phyloP scores from a whole-genome alignment of 1,140 invertebrate genomes.

The Drosophila quadrilineata region DNA sequence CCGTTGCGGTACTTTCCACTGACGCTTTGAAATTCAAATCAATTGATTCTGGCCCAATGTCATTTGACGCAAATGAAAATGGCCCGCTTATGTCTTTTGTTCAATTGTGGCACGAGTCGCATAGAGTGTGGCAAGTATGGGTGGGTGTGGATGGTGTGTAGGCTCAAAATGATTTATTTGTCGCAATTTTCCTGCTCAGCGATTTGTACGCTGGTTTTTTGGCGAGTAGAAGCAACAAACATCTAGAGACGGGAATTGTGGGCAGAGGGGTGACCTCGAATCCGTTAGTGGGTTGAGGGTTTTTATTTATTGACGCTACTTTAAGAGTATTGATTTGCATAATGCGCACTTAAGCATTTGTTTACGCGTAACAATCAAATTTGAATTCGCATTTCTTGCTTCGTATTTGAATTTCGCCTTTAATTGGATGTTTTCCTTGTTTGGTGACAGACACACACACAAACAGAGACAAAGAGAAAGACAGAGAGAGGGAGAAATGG shows the following conservation, averaged over 20 bases:
- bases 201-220: slow-evolving; percentile 53
- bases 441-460: too few relatives aligned
- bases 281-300: not conserved
- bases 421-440: slow-evolving; percentile 65
- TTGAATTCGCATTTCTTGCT: slow-evolving; percentile 76
- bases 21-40: slow-evolving; percentile 76
- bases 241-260: not conserved
- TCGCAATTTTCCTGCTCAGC: slow-evolving; percentile 74
- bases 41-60: slow-evolving; percentile 75
- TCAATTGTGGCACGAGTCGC: too few relatives aligned
- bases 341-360: slow-evolving; percentile 79
- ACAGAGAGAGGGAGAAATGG: too few relatives aligned
- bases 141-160: slow-evolving; percentile 44
- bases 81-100: slow-evolving; percentile 77
- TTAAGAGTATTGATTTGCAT: slow-evolving; percentile 80
- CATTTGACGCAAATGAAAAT: slow-evolving; percentile 76
- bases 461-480: too few relatives aligned
- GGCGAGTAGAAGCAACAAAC: not conserved
- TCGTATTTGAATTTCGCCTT: slow-evolving; percentile 68
- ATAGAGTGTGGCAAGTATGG: too few relatives aligned
- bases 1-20: not conserved
- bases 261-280: not conserved
- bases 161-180: slow-evolving; percentile 79
- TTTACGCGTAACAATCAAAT: slow-evolving; percentile 79
- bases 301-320: slow-evolving; percentile 74